Evolutionary conservation across 1,140 invertebrate genomes (phyloP).

Genomic region (Anagrus nilaparvatae): DNA sequence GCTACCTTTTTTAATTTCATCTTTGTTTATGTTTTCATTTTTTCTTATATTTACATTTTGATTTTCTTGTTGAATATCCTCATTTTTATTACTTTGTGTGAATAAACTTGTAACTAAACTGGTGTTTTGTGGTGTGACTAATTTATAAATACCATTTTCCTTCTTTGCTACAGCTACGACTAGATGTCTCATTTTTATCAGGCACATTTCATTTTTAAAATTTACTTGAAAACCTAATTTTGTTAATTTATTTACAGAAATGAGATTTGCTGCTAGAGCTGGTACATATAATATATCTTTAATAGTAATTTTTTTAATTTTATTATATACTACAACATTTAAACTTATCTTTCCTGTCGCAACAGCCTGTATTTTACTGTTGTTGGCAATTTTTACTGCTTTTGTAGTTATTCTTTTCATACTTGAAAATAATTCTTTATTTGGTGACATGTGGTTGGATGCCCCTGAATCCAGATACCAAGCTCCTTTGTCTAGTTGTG

Average conservation of each 20-base stretch:
- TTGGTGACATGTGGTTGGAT: constrained; percentile 21
- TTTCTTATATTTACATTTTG: too few relatives aligned
- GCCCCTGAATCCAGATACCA: constrained; percentile 24
- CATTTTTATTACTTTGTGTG: too few relatives aligned
- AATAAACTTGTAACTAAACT: neutral
- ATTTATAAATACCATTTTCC: neutral
- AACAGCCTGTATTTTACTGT: neutral
- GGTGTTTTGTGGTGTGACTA: neutral
- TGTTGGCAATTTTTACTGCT: neutral
- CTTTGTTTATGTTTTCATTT: too few relatives aligned
- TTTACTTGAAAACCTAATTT: neutral
- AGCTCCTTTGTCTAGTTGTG: neutral
- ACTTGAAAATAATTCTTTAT: constrained; percentile 17
- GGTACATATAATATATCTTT: constrained; percentile 7
- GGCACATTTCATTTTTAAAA: neutral
- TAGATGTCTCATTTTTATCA: neutral
- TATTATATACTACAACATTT: neutral
- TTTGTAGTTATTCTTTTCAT: neutral
- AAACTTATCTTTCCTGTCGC: neutral
- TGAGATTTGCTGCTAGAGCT: constrained; percentile 2
- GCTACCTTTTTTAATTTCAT: too few relatives aligned
- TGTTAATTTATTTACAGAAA: constrained; percentile 1
- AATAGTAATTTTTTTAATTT: neutral
- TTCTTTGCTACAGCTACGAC: neutral
- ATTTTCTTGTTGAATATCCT: too few relatives aligned